Evolutionary conservation across 1,140 invertebrate genomes (phyloP), one percentile per base, ranked within the genome.

Genomic region (Rhyacophila brunnea): DNA sequence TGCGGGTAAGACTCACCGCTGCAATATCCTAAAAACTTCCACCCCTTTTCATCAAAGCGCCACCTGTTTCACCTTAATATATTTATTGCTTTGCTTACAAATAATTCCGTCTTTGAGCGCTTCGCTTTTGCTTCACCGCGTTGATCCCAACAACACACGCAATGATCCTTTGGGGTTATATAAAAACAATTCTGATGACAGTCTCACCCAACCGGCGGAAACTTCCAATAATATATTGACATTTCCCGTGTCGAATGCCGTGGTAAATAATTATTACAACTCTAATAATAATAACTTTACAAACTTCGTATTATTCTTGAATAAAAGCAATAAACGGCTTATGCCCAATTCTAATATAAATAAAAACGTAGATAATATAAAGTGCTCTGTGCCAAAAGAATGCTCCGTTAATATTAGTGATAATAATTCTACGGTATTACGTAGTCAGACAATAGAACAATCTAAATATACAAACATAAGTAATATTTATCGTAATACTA

Each of bases 351-450:
- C 34, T 23, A 43, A 49, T 57, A 57, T 43, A 57, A 48, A 47
- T 50, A 49, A 49, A 47, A 49, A 57, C 10, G 14, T 43, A 28
- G 14, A 36, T n/a, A n/a, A n/a, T 28, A 57, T 42, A 43, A 50
- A 47, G 47, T 49, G 55, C 49, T 43, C 55, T 34, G 55, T 57
- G 55, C 46, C 55, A 57, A 57, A 57, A 32, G 42, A 57, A 28
- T 57, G 55, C 43, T 57, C 55, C 4, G 13, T 38, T 34, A 57
- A 34, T 49, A n/a, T 32, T 49, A 40, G 18, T 50, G 36, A 15
- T 48, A 45, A 9, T 54, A 44, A 54, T 15, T 52, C 19, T 17
- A 18, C 15, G 36, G 36, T 9, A 15, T 42, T n/a, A 11, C 38
- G 17, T n/a, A 52, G 32, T 42, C 4, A 28, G 3, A 28, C 23